Base-by-base conservation (phyloP, 2,797 vertebrate species). In the Chelon labrosus region DNA sequence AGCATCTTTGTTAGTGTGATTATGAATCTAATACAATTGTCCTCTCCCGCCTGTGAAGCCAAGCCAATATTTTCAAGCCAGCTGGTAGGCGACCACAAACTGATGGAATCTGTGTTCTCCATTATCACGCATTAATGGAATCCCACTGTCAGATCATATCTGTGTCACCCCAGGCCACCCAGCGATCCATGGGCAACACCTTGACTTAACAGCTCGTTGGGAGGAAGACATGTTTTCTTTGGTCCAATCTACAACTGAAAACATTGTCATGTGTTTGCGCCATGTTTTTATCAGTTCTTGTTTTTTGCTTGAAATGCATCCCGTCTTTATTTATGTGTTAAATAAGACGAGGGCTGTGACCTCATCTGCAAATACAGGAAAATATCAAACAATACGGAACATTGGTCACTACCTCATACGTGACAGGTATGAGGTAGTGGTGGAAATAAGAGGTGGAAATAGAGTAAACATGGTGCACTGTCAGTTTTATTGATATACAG, bases 401-500 rank as follows among this genome's bases (percentile, higher is more conserved):
- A 10, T 13, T 51, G 6, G 22, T 53, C 6, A 20, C 37, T 7
- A 49, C 19, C 22, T n/a, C 50, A 61, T 10, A 67, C 17, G 62
- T 65, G 39, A 71, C 66, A 78, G 42, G 64, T 2, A 22, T 22
- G 22, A 22, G 3, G 1, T 3, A 22, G 22, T 22, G 22, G 22
- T 22, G 3, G 22, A 22, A 22, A 22, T 22, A 22, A 89, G 51
- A 75, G 5, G 12, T 31, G 62, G 42, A 79, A 72, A 56, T 75
- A 61, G 46, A 80, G 59, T 79, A 78, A 81, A 92, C 82, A 81
- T 91, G 85, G 93, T 94, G 90, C 93, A 96, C 95, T 94, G 92
- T 93, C 94, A 95, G 85, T 94, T 97, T 96, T 97, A 97, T 97
- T 97, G 95, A 96, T 95, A 93, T 92, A 93, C 93, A 95, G 93